Conservation (phyloP, 1,140 invertebrate genomes). For the Telenomus remus region DNA sequence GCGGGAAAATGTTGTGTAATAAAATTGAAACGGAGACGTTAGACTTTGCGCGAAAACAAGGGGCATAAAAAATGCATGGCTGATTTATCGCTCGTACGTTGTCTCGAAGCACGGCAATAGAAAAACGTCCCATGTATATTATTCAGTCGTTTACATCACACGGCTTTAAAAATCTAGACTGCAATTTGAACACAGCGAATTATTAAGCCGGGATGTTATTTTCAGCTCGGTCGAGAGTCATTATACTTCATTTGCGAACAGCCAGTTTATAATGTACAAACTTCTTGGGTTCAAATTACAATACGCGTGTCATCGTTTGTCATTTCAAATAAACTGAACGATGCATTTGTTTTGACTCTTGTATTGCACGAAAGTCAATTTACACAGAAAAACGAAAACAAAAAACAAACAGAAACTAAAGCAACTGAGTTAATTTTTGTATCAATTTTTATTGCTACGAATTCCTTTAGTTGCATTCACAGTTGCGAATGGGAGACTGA, state of each 20-base stretch:
- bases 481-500: too few species aligned
- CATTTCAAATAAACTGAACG: conserved; percentile 9
- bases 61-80: conserved; percentile 24
- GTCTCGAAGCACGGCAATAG: conserved; percentile 21
- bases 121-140: conserved; percentile 32
- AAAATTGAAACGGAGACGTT: conserved; percentile 8
- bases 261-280: conserved; percentile 9
- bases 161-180: conserved; percentile 36
- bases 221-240: conserved; percentile 7
- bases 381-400: too few species aligned
- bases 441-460: too few species aligned
- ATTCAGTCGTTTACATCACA: conserved; percentile 39
- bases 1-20: not conserved
- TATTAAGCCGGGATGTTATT: conserved; percentile 33
- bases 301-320: conserved; percentile 12
- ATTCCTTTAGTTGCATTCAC: too few species aligned
- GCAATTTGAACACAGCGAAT: conserved; percentile 28
- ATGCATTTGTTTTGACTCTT: not conserved
- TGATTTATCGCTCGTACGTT: conserved; percentile 33
- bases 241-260: conserved; percentile 23
- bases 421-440: too few species aligned
- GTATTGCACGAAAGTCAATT: too few species aligned
- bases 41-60: conserved; percentile 26
- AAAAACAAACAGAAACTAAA: too few species aligned
- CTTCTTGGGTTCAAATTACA: conserved; percentile 5